phyloP scores from a whole-genome alignment of 1,140 invertebrate species.

The Grapholita molesta region DNA sequence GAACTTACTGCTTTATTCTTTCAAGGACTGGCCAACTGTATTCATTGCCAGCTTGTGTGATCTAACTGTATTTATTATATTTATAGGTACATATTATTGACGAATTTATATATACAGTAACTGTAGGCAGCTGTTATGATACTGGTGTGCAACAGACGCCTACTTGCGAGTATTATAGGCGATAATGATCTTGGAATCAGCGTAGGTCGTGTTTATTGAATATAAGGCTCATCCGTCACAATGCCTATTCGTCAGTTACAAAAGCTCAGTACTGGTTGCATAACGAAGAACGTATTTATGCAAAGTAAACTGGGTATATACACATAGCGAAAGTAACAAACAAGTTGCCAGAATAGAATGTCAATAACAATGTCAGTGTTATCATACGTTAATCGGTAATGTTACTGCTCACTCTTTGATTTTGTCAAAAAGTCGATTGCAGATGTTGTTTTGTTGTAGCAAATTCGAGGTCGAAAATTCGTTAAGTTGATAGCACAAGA shows the following conservation, averaged over 20 bases:
- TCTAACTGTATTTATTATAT: slow-evolving; percentile 54
- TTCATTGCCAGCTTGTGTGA: slow-evolving; percentile 54
- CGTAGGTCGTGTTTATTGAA: slow-evolving; percentile 69
- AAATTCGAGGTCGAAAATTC: too few species aligned
- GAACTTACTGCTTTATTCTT: neutral
- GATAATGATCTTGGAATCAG: slow-evolving; percentile 70
- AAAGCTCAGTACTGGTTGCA: neutral
- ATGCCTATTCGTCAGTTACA: slow-evolving; percentile 15
- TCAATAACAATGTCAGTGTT: neutral
- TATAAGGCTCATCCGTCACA: slow-evolving; percentile 26
- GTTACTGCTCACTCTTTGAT: too few species aligned
- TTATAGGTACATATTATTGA: slow-evolving; percentile 37
- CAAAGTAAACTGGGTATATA: neutral
- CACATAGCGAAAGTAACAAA: neutral
- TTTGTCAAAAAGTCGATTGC: too few species aligned
- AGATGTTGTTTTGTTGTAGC: too few species aligned
- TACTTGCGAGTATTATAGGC: slow-evolving; percentile 41
- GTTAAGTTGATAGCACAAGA: too few species aligned
- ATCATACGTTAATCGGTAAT: neutral
- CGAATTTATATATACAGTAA: slow-evolving; percentile 27
- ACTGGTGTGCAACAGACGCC: slow-evolving; percentile 63
- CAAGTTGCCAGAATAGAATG: neutral
- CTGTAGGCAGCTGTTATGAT: slow-evolving; percentile 44
- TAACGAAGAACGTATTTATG: slow-evolving; percentile 4
- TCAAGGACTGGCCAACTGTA: slow-evolving; percentile 20